phyloP scores from a whole-genome alignment of 37 sponge, comb jelly and placozoan genomes.

The Eunapius fragilis region DNA sequence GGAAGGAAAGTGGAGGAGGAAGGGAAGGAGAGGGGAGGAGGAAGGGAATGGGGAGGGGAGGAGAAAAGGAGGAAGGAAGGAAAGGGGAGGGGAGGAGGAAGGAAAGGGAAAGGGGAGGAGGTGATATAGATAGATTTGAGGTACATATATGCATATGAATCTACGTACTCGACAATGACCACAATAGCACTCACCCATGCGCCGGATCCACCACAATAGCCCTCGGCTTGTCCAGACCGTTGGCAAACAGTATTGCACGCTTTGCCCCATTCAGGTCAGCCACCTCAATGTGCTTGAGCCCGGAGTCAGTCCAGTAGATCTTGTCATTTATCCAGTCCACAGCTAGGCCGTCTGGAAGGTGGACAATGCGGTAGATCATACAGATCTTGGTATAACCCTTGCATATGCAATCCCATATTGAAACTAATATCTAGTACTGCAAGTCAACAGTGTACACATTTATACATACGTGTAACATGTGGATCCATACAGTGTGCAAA shows the following conservation, averaged over 20 bases:
- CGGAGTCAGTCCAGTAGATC: conserved; percentile 57
- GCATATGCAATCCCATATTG: too few species aligned
- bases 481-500: too few species aligned
- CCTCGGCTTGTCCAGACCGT: conserved; percentile 1
- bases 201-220: conserved; percentile 41
- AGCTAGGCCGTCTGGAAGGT: conserved; percentile 29
- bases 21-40: background rate
- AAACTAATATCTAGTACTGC: too few species aligned
- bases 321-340: conserved; percentile 48
- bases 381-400: too few species aligned
- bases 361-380: too few species aligned
- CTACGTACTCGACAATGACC: background rate
- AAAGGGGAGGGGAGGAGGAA: background rate
- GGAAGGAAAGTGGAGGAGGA: background rate
- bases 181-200: background rate
- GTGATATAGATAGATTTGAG: too few species aligned
- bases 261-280: conserved; percentile 17
- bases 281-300: background rate
- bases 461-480: too few species aligned
- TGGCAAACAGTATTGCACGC: conserved; percentile 16
- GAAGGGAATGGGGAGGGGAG: background rate
- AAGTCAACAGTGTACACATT: too few species aligned
- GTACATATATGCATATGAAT: too few species aligned
- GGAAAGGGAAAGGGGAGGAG: too few species aligned
- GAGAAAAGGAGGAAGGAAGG: background rate